Evolutionary conservation across 2,888 invertebrate species (phyloP).

Genomic region (Tachystola acroxantha): DNA sequence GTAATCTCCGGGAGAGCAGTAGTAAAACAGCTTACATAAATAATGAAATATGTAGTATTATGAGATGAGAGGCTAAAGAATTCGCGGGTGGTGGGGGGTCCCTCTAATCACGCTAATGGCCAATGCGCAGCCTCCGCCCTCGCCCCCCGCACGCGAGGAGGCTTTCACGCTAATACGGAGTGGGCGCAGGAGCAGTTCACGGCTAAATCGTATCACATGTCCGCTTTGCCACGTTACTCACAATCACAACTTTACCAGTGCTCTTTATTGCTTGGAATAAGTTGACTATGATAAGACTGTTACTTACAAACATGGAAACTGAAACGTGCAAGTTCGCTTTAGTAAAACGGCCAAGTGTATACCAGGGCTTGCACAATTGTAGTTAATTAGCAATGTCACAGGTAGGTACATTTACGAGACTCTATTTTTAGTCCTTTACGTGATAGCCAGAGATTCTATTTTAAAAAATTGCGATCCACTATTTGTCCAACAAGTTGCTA

Average conservation of each 20-base stretch:
- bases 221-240: constrained; percentile 29
- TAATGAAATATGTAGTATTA: constrained; percentile 76
- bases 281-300: no score
- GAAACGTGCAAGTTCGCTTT: no score
- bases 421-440: no score
- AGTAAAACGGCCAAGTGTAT: no score
- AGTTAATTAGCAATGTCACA: no score
- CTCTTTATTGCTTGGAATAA: background rate
- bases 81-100: constrained; percentile 59
- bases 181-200: constrained; percentile 58
- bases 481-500: no score
- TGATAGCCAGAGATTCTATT: no score
- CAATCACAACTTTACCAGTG: constrained; percentile 4
- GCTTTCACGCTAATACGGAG: constrained; percentile 69
- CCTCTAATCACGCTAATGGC: constrained; percentile 78
- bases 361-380: no score
- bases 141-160: constrained; percentile 40
- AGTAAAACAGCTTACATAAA: constrained; percentile 74
- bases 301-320: no score
- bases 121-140: constrained; percentile 60
- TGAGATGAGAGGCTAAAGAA: constrained; percentile 75
- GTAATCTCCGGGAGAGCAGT: constrained; percentile 56
- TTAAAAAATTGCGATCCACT: no score
- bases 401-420: no score
- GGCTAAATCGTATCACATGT: constrained; percentile 62